These are phyloP conservation scores for Cheilosia variabilis DNA, from an alignment of 2,888 invertebrate species.

Conservation along the genomic window DNA sequence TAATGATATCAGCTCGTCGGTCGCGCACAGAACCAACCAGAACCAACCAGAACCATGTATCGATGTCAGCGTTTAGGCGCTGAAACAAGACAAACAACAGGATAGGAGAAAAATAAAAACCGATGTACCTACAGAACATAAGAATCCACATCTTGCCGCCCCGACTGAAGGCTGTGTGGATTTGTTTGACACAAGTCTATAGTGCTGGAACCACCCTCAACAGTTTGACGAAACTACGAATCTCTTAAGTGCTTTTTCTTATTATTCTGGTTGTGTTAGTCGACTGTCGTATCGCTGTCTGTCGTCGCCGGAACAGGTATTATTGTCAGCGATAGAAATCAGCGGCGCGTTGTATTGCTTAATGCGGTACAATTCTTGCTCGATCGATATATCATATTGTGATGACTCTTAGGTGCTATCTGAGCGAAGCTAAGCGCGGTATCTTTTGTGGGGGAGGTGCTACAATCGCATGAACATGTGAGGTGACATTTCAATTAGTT, in stretches of 20 bases:
- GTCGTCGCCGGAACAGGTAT: conserved; percentile 58
- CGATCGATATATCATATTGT: conserved; percentile 51
- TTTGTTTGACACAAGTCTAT: conserved; percentile 64
- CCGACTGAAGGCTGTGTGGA: conserved; percentile 35
- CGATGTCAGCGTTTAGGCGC: conserved; percentile 4
- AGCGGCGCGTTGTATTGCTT: conserved; percentile 70
- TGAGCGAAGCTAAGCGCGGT: conserved; percentile 63
- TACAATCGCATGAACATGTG: conserved; percentile 59
- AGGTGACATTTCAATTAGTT: conserved; percentile 71
- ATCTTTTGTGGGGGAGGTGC: conserved; percentile 57
- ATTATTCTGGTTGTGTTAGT: conserved; percentile 54
- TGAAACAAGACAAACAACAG: conserved; percentile 51
- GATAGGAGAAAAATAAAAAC: conserved; percentile 7
- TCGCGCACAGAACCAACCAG: conserved; percentile 3
- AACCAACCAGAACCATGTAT: conserved; percentile 20
- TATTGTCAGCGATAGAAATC: conserved; percentile 67
- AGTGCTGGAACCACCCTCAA: conserved; percentile 31
- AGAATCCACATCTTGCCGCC: conserved; percentile 23
- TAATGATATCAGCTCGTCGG: conserved; percentile 32
- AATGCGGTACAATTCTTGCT: conserved; percentile 64
- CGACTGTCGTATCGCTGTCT: conserved; percentile 35
- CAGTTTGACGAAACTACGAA: conserved; percentile 43
- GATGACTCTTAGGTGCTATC: conserved; percentile 44
- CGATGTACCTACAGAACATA: conserved; percentile 47
- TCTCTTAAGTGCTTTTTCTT: conserved; percentile 72